phyloP scores from a whole-genome alignment of 2,888 invertebrate genomes.

The Scaptomyza parva region DNA sequence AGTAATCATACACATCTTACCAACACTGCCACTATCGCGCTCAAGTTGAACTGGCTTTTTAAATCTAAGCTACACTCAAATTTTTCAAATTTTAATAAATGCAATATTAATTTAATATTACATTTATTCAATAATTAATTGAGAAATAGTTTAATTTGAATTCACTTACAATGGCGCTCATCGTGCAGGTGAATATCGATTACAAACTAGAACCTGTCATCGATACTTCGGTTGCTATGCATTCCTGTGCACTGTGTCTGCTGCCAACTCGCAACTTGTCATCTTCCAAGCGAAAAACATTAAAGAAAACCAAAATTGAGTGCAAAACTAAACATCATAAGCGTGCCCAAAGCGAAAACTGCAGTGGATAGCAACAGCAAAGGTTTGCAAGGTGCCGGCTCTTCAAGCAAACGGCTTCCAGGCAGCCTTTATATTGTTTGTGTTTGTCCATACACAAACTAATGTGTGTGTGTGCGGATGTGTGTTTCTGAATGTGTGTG shows the following conservation, averaged over 20 bases:
- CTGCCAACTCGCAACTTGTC: constrained; percentile 51
- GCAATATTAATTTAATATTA: not conserved
- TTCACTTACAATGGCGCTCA: not conserved
- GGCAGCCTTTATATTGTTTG: constrained; percentile 39
- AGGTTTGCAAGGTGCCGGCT: constrained; percentile 47
- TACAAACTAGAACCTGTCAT: not conserved
- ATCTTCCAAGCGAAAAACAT: constrained; percentile 67
- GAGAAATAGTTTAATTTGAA: not conserved
- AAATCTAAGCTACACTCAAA: not conserved
- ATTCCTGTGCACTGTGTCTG: constrained; percentile 36
- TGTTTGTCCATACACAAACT: constrained; percentile 31
- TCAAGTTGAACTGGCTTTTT: not conserved
- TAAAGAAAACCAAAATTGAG: constrained; percentile 58
- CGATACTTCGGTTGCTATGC: constrained; percentile 28
- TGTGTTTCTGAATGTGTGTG: constrained; percentile 24
- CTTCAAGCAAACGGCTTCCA: constrained; percentile 27
- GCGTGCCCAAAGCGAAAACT: constrained; percentile 2
- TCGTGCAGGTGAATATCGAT: constrained; percentile 12
- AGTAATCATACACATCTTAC: too few species aligned
- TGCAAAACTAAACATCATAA: constrained; percentile 37
- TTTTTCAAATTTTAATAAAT: not conserved
- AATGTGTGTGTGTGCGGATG: not conserved
- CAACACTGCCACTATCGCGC: constrained; percentile 16
- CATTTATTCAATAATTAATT: too few species aligned
- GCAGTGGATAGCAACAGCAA: constrained; percentile 13